Base-by-base conservation (phyloP, 2,113 vertebrate genomes). In the Poicephalus meyeri region DNA sequence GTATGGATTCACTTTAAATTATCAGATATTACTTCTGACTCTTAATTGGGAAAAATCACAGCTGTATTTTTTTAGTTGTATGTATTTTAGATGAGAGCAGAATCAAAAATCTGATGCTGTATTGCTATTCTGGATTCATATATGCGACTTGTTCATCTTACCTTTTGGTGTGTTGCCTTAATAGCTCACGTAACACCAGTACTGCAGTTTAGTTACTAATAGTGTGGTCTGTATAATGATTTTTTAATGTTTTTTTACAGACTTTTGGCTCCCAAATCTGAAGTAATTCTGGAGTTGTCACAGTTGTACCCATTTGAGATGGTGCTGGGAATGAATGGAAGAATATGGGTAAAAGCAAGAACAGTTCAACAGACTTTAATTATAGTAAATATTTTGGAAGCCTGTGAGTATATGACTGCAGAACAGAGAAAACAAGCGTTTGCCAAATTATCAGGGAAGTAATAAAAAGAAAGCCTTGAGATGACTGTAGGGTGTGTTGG, bases 281-380 rank as follows among this genome's bases (percentile, higher is more conserved):
- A 99, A 91, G 97, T 99, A 42, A 97, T 99, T 86, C 97, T 98
- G 28, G 99, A 99, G 79, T 89, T 99, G 60, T 98, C 99, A 89
- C 98, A 98, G 28, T 96, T 99, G 56, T 99, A 99, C 71, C 99
- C 99, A 0, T 98, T 98, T 82, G 99, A 99, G 92, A 96, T 99
- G 96, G 99, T 99, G 35, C 97, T 99, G 78, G 99, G 99, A 52
- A 98, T 99, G 98, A 99, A 99, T 76, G 99, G 99, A 82, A 98
- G 99, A 79, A 98, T 99, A 92, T 99, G 99, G 99, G 98, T 99
- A 69, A 98, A 98, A 58, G 98, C 99, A 26, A 98, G 97, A 97
- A 98, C 98, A 70, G 80, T 98, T 84, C 99, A 99, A 97, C 98
- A 99, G 97, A 99, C 99, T 19, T 98, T 99, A 96, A 98, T 99